Conservation (phyloP, 92 coral and sea anemone species). For the Bergia sp. region DNA sequence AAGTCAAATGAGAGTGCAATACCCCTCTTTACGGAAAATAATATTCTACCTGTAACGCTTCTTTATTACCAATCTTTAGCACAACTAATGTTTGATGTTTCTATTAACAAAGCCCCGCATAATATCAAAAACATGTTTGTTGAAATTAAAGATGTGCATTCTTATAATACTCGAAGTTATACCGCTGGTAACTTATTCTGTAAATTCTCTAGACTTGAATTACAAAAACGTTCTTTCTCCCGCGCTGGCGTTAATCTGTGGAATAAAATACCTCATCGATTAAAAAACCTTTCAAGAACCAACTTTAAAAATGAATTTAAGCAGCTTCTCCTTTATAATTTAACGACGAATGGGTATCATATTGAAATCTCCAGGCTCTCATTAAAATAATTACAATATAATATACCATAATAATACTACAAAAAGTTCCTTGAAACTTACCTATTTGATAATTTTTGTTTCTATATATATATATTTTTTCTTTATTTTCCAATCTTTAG, state of each 20-base stretch:
- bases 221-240: slow-evolving; percentile 38
- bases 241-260: slow-evolving; percentile 24
- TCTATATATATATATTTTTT: no score
- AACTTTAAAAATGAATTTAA: slow-evolving; percentile 14
- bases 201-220: slow-evolving; percentile 40
- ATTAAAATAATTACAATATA: not conserved
- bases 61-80: slow-evolving; percentile 13
- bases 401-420: not conserved
- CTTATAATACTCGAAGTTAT: slow-evolving; percentile 40
- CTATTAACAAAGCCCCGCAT: slow-evolving; percentile 25
- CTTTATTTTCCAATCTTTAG: no score
- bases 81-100: slow-evolving; percentile 34
- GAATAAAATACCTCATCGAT: slow-evolving; percentile 27
- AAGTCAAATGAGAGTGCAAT: slow-evolving; percentile 44
- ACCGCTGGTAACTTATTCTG: slow-evolving; percentile 29
- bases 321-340: not conserved
- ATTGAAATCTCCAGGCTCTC: slow-evolving; percentile 13
- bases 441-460: no score
- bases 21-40: slow-evolving; percentile 36
- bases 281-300: slow-evolving; percentile 5
- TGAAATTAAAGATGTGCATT: slow-evolving; percentile 28
- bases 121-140: slow-evolving; percentile 31
- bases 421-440: no score
- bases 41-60: slow-evolving; percentile 28
- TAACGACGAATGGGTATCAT: not conserved